These are phyloP conservation scores for Redunca redunca DNA, from an alignment of 2,113 vertebrate genomes.

Conservation along the genomic window DNA sequence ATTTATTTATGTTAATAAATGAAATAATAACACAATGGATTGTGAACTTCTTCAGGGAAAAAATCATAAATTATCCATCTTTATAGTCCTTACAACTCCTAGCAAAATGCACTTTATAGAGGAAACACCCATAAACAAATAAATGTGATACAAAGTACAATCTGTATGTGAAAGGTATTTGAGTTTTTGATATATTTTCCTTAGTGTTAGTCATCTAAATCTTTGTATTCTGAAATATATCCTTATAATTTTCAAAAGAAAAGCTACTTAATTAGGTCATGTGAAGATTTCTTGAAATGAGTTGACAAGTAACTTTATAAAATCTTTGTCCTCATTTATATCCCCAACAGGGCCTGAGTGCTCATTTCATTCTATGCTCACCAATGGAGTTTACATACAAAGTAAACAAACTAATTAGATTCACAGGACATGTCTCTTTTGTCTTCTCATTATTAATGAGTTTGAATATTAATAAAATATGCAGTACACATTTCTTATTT, in stretches of 20 bases:
- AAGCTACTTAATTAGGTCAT: not conserved
- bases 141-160: not conserved
- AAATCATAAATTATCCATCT: not conserved
- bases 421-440: not conserved
- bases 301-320: conserved; percentile 11
- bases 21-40: not conserved
- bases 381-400: not conserved
- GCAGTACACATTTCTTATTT: not conserved
- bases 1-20: conserved; percentile 9
- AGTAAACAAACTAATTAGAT: conserved; percentile 13
- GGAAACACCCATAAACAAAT: not conserved
- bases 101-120: not conserved
- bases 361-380: not conserved
- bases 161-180: not conserved
- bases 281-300: not conserved
- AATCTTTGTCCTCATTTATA: conserved; percentile 30
- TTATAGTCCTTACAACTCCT: not conserved
- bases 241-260: not conserved
- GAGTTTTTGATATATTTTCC: not conserved
- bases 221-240: not conserved
- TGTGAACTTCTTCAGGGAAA: not conserved
- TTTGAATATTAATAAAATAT: not conserved
- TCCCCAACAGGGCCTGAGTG: not conserved
- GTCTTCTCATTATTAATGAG: not conserved
- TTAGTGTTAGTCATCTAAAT: conserved; percentile 5